Evolutionary conservation across 2,888 invertebrate genomes (phyloP), one percentile per base, ranked within the genome.

Genomic region (Sinelater perroti): DNA sequence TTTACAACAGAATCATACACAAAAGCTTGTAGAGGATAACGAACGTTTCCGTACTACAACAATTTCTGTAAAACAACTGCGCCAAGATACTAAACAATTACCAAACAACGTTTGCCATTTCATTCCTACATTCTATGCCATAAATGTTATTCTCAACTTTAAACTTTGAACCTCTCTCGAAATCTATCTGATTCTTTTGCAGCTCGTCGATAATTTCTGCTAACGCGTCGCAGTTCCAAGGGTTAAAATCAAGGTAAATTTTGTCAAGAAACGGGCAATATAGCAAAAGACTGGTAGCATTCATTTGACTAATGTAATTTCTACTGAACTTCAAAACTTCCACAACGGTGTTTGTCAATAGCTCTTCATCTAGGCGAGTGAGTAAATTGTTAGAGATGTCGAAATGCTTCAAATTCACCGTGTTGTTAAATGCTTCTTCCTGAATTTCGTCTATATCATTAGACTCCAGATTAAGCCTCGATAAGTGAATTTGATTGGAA

Each of bases 361-460:
- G 3, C 8, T 20, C 16, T 31, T 33, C 52, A 13, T 44, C n/a
- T 2, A 52, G 6, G 11, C 11, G n/a, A 3, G 10, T 24, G 14
- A 52, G 6, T 3, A 44, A 16, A 33, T 52, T 52, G 10, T 44
- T 52, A 3, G 52, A 52, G 5, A 52, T 13, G 10, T 52, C 52
- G 2, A 52, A 17, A 16, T 16, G 24, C 20, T 24, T 10, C 8
- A 52, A 24, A 1, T 44, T 7, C 10, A 7, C 11, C 1, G 31
- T 52, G 14, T 31, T 31, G n/a, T 33, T 17, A 31, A 52, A 44
- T 8, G 44, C 11, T 1, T n/a, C 16, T 11, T 31, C 11, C 1
- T 21, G 42, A 7, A 52, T 11, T 1, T 10, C 7, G 8, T 44
- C 11, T 6, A 52, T 5, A 24, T 1, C 6, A 10, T 52, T 52